phyloP scores from a whole-genome alignment of 1,140 invertebrate species.

The Temnothorax nylanderi region DNA sequence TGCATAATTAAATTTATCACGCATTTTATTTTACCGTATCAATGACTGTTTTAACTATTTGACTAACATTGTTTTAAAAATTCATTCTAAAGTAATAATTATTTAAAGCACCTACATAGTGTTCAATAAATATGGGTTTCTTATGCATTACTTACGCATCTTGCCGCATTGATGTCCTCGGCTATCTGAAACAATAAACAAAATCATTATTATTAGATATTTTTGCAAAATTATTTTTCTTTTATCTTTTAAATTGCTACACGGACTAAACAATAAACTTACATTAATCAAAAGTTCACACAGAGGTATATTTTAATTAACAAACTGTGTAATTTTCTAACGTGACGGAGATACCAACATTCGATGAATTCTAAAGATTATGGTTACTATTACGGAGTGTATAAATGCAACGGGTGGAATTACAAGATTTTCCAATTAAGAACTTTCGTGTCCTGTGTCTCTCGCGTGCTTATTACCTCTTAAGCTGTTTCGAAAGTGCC shows the following conservation, averaged over 20 bases:
- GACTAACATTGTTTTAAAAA: not conserved
- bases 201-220: not conserved
- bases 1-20: not conserved
- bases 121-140: not conserved
- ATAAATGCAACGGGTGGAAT: constrained; percentile 51
- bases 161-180: not conserved
- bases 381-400: constrained; percentile 6
- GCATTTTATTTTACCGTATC: not conserved
- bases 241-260: not conserved
- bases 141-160: not conserved
- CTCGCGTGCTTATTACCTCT: constrained; percentile 43
- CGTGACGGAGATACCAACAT: not conserved
- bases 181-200: not conserved
- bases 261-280: not conserved
- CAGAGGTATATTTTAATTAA: not conserved
- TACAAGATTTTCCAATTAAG: constrained; percentile 75
- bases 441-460: constrained; percentile 40
- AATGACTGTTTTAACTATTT: not conserved
- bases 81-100: not conserved
- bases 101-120: not conserved
- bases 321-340: not conserved
- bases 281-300: not conserved
- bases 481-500: constrained; percentile 33
- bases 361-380: constrained; percentile 20
- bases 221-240: not conserved